These are phyloP conservation scores for Mastomys natalensis DNA, from an alignment of 2,113 vertebrate species.

Conservation along the genomic window DNA sequence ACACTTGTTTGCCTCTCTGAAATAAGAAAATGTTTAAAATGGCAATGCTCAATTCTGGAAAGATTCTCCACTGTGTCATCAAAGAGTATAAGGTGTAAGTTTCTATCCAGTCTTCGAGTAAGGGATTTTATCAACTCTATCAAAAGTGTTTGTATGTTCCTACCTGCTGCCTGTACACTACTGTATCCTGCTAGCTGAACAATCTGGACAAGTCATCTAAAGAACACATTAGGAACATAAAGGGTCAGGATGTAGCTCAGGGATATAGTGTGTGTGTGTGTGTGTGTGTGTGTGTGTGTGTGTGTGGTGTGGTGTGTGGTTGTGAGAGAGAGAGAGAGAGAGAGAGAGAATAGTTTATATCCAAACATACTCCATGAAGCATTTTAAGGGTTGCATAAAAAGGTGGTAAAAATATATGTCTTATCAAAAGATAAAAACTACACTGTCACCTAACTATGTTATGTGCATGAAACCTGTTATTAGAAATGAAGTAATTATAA, in stretches of 20 bases:
- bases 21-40: constrained; percentile 11
- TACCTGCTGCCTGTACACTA: not conserved
- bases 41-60: not conserved
- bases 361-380: not conserved
- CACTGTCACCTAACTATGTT: not conserved
- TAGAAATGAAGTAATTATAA: constrained; percentile 38
- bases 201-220: not conserved
- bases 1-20: not conserved
- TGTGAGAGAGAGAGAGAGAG: not conserved
- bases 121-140: not conserved
- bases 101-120: not conserved
- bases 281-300: no score
- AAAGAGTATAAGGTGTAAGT: not conserved
- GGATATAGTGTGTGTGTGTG: no score
- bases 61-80: not conserved
- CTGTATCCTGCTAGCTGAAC: not conserved
- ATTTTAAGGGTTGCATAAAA: not conserved
- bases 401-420: not conserved
- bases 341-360: not conserved
- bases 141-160: not conserved
- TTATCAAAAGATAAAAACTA: not conserved
- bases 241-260: not conserved
- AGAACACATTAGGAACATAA: constrained; percentile 19
- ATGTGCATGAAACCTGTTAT: not conserved
- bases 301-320: no score